A percentile compares a stretch with the other conserved stretches of the same genome.
These are phyloP conservation scores for Erethizon dorsatum DNA, from an alignment of 2,797 vertebrate species.

Conservation along the genomic window DNA sequence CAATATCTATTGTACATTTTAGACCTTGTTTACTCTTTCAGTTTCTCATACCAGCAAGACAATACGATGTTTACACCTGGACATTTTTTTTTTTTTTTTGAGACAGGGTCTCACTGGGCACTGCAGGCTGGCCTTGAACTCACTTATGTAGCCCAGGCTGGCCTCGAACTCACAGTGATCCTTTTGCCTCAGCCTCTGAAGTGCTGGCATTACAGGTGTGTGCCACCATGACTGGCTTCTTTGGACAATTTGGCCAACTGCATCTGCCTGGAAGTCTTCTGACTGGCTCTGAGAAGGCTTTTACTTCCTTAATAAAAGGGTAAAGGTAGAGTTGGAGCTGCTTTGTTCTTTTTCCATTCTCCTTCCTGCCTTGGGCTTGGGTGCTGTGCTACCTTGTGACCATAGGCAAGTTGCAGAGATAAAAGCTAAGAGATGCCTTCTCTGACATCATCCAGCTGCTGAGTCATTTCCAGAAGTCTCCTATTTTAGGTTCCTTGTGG, in stretches of 20 bases:
- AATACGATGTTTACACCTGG: background rate
- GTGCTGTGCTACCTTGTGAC: background rate
- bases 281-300: background rate
- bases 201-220: background rate
- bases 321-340: background rate
- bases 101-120: background rate
- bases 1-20: background rate
- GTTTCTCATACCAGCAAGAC: background rate
- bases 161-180: background rate
- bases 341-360: background rate
- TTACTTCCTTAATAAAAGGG: background rate
- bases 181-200: background rate
- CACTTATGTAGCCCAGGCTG: background rate
- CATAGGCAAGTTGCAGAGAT: background rate
- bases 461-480: slow-evolving; percentile 2
- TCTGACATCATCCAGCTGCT: background rate
- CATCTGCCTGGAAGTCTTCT: background rate
- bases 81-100: background rate
- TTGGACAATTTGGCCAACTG: background rate
- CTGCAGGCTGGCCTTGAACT: background rate
- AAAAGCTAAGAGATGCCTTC: background rate
- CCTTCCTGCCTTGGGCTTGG: background rate
- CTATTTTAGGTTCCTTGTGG: background rate
- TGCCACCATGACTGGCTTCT: background rate
- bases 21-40: background rate